These are phyloP conservation scores for Lasioglossum vierecki DNA, from an alignment of 2,888 invertebrate genomes.

Conservation along the genomic window DNA sequence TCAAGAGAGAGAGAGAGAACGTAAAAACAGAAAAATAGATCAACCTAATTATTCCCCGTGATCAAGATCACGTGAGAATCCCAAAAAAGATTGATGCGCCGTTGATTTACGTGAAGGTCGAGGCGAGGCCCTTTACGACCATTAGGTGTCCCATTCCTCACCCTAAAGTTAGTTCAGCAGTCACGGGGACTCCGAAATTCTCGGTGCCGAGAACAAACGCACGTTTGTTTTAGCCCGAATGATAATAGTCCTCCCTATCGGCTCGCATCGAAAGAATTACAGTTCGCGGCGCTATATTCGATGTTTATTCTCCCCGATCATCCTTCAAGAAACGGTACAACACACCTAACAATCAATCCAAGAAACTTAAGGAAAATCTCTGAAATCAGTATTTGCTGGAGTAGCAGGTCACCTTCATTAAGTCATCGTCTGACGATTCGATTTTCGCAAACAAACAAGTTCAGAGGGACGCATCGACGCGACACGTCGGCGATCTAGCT, in stretches of 20 bases:
- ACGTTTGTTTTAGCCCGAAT: slow-evolving; percentile 50
- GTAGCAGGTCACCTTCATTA: background rate
- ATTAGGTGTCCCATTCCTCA: slow-evolving; percentile 60
- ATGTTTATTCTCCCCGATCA: background rate
- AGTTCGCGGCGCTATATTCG: background rate
- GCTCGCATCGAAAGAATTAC: slow-evolving; percentile 9
- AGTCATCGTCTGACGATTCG: slow-evolving; percentile 24
- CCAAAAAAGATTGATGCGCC: slow-evolving; percentile 29
- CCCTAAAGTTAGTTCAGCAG: slow-evolving; percentile 64
- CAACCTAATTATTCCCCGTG: background rate
- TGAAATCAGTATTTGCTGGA: background rate
- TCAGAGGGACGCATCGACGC: background rate
- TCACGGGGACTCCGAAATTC: slow-evolving; percentile 19
- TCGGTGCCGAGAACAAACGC: slow-evolving; percentile 1
- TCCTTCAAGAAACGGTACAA: background rate
- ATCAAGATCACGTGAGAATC: background rate
- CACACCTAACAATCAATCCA: background rate
- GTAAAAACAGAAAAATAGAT: background rate
- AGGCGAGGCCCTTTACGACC: slow-evolving; percentile 55
- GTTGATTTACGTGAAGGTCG: slow-evolving; percentile 42
- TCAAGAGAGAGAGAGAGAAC: background rate
- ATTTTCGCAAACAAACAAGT: slow-evolving; percentile 40
- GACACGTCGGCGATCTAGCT: background rate
- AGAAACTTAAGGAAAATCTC: background rate
- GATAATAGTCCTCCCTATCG: slow-evolving; percentile 32